Evolutionary conservation across 2,888 invertebrate species (phyloP), one percentile per base, ranked within the genome.

Genomic region (Rotaria sp.): DNA sequence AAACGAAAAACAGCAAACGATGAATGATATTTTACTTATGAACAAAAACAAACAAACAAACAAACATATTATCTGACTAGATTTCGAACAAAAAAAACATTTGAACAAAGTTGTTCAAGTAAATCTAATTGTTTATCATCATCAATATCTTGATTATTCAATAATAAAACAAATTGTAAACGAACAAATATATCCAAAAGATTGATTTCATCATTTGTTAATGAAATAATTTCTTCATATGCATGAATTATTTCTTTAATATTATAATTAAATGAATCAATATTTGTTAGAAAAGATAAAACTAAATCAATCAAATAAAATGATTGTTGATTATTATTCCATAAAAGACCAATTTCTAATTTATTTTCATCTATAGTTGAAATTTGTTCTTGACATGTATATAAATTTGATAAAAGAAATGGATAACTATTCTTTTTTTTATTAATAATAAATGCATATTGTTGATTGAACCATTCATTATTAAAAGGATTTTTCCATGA

Each of bases 401-500:
- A 80, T 45, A 80, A 45, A 45, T 80, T 80, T 41, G 80, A 80
- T 41, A 80, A 7, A n/a, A 80, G n/a, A 80, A 80, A 80, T 26
- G 41, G 41, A 45, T n/a, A 45, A 80, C 80, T 80, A 80, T 80
- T 80, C n/a, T 45, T 80, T 80, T 80, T 45, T 15, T 80, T 80
- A n/a, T 45, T 26, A n/a, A 80, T 41, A 80, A 45, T 45, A 10
- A 7, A n/a, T 26, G 80, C 45, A 45, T 45, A 80, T 45, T 80
- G 45, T 80, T 80, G 45, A 45, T 45, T 80, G 45, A 45, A 45
- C 80, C 80, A 80, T 2, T 45, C 26, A 13, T 45, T 18, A 45
- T 80, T n/a, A 13, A 45, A 24, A 8, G n/a, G 38, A 45, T 80
- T 45, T 26, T 45, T n/a, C 10, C 2, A 11, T 38, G n/a, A 13